Evolutionary conservation across 2,797 vertebrate genomes (phyloP).

Genomic region (Gallinago solitaria): DNA sequence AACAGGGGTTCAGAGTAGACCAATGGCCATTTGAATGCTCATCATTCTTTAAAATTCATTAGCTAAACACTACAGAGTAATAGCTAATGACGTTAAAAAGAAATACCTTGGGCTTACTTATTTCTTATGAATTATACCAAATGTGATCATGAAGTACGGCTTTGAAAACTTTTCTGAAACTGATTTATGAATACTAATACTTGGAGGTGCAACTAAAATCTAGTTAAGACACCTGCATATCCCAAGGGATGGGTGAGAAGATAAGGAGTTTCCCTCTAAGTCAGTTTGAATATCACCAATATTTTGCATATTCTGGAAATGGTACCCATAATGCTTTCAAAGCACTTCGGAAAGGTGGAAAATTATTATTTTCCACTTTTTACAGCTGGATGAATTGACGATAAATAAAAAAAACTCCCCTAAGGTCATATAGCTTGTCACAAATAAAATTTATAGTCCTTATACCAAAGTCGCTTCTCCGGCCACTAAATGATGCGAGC

Average conservation of each 20-base stretch:
- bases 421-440: neutral
- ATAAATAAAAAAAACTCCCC: conserved; percentile 25
- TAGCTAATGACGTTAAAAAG: neutral
- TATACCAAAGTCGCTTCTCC: neutral
- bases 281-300: neutral
- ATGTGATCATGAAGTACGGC: neutral
- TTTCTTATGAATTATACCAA: neutral
- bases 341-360: neutral
- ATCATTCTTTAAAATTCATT: neutral
- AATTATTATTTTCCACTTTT: conserved; percentile 21
- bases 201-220: neutral
- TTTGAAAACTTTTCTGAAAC: neutral
- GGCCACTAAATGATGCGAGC: neutral
- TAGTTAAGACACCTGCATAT: neutral
- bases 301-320: conserved; percentile 21
- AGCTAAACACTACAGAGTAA: neutral
- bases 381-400: neutral
- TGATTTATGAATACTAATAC: neutral
- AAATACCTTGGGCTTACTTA: neutral
- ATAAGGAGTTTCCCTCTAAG: neutral
- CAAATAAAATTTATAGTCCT: neutral
- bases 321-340: neutral
- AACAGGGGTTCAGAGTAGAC: neutral
- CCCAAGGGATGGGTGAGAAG: neutral
- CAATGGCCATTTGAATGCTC: neutral